Percentiles rank a stretch among this genome's conserved stretches.
Conservation (phyloP, 1,140 invertebrate genomes). For the Gryllus bimaculatus region DNA sequence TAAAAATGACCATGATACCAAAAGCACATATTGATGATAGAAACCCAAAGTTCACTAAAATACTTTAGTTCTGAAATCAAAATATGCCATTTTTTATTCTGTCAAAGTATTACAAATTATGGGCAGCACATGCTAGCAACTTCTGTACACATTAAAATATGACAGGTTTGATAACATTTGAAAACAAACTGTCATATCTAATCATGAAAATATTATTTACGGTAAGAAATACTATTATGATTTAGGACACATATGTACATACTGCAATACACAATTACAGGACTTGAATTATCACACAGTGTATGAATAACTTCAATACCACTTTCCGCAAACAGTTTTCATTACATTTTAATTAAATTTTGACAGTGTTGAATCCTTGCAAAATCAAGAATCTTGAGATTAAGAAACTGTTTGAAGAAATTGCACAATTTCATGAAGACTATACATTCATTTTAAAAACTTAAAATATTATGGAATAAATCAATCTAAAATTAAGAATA, state of each 20-base stretch:
- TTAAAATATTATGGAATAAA: neutral
- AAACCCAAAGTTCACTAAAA: no score
- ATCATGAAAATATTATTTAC: neutral
- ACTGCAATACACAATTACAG: neutral
- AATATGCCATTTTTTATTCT: neutral
- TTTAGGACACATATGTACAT: neutral
- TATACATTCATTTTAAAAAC: neutral
- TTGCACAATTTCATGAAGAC: neutral
- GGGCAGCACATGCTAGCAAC: neutral
- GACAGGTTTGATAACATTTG: neutral
- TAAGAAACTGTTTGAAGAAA: neutral
- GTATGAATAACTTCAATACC: neutral
- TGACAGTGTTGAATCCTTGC: neutral
- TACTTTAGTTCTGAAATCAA: no score
- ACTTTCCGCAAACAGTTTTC: neutral
- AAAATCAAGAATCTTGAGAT: neutral
- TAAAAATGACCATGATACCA: no score
- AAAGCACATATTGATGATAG: no score
- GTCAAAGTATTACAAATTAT: neutral
- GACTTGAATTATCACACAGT: neutral
- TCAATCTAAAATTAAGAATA: no score
- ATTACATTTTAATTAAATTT: neutral
- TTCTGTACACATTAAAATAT: conserved; percentile 2
- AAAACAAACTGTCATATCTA: neutral
- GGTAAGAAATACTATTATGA: neutral